A percentile compares a stretch with the other conserved stretches of the same genome.
Conservation (phyloP, 2,797 vertebrate genomes). For the Cossypha polioptera region DNA sequence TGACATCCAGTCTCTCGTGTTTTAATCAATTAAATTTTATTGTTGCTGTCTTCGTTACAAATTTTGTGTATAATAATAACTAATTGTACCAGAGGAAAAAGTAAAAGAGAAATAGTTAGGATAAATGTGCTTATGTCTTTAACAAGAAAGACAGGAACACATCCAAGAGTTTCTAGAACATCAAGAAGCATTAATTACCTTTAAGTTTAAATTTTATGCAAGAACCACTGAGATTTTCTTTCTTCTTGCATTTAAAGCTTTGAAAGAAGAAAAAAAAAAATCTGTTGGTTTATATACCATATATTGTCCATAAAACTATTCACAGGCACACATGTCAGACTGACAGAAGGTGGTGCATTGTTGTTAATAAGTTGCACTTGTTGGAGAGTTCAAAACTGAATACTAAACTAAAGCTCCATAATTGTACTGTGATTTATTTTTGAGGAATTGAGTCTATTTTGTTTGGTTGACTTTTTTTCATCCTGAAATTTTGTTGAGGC, state of each 20-base stretch:
- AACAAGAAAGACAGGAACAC: not conserved
- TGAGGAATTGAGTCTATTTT: not conserved
- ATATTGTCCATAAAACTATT: not conserved
- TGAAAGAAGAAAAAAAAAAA: not conserved
- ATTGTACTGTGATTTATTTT: not conserved
- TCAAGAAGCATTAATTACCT: not conserved
- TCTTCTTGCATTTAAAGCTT: not conserved
- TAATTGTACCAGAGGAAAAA: not conserved
- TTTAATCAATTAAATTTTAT: not conserved
- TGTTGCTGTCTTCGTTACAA: not conserved
- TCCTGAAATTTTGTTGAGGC: not conserved
- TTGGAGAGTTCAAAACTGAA: conserved; percentile 12
- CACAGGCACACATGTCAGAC: not conserved
- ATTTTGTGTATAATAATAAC: not conserved
- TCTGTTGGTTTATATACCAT: not conserved
- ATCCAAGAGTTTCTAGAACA: not conserved
- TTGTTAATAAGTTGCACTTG: not conserved
- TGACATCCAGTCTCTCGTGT: not conserved
- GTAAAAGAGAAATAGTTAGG: not conserved
- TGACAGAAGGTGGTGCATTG: not conserved
- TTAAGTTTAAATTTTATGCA: not conserved
- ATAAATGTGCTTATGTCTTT: not conserved
- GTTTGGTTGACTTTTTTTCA: not conserved
- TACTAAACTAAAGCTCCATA: not conserved
- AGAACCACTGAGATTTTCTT: not conserved